Percentiles rank a stretch among this genome's conserved stretches.
Evolutionary conservation across 2,797 vertebrate genomes (phyloP).

Genomic region (Neosalanx taihuensis): DNA sequence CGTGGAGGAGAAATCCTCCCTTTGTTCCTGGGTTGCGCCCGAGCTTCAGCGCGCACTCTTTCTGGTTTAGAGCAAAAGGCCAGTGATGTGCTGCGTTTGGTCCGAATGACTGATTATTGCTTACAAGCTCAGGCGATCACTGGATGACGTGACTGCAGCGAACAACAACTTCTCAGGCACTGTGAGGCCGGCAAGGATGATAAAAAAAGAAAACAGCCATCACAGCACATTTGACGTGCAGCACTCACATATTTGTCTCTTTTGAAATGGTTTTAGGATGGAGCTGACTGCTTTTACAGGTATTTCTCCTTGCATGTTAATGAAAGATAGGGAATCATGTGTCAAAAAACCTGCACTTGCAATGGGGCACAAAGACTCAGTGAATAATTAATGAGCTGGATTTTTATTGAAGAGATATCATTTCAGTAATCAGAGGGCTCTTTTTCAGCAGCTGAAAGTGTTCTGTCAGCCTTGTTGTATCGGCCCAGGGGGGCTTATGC

Average conservation of each 20-base stretch:
- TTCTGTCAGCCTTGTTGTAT: slow-evolving; percentile 52
- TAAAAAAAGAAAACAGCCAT: background rate
- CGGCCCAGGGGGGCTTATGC: slow-evolving; percentile 49
- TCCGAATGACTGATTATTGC: slow-evolving; percentile 23
- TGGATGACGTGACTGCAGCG: background rate
- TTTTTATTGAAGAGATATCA: slow-evolving; percentile 49
- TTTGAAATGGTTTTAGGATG: slow-evolving; percentile 3
- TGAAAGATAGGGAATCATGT: background rate
- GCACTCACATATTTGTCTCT: slow-evolving; percentile 22
- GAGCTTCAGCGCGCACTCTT: background rate
- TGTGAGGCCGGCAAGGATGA: background rate
- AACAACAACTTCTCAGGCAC: background rate
- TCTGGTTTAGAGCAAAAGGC: background rate
- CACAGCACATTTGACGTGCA: slow-evolving; percentile 13
- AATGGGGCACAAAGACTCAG: slow-evolving; percentile 37
- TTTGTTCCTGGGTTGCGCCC: background rate
- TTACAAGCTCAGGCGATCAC: background rate
- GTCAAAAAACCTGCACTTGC: slow-evolving; percentile 11
- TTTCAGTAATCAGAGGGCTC: slow-evolving; percentile 47
- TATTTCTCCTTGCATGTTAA: background rate
- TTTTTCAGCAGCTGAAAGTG: slow-evolving; percentile 44
- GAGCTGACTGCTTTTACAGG: slow-evolving; percentile 1
- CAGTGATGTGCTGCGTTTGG: background rate
- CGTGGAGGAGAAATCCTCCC: background rate
- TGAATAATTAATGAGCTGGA: slow-evolving; percentile 57